phyloP scores from a whole-genome alignment of 2,888 invertebrate species.

The Sarcophaga subvicina region DNA sequence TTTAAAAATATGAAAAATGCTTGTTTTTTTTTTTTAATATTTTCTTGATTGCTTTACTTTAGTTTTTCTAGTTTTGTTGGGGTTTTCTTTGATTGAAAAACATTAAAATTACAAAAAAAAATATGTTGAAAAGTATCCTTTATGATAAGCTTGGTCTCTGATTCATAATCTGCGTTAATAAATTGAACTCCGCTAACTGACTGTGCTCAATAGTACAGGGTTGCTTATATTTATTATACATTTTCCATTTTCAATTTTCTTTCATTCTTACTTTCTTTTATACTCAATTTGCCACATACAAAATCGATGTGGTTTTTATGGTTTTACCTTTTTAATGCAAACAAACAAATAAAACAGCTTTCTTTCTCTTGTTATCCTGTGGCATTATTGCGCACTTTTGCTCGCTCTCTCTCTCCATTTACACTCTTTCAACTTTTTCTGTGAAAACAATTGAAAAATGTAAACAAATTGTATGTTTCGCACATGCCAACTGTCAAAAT shows the following conservation, averaged over 20 bases:
- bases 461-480: conserved; percentile 51
- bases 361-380: background rate
- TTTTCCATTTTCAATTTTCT: conserved; percentile 8
- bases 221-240: conserved; percentile 65
- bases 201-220: conserved; percentile 62
- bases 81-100: background rate
- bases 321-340: background rate
- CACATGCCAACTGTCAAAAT: background rate
- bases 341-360: conserved; percentile 24
- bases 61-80: background rate
- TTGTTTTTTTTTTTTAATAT: background rate
- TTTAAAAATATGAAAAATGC: too few species aligned
- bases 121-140: background rate
- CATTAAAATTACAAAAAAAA: conserved; percentile 5
- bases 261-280: background rate
- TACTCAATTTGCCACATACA: background rate
- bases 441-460: conserved; percentile 14
- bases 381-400: too few species aligned
- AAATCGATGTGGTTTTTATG: conserved; percentile 55
- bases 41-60: background rate
- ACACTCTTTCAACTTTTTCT: background rate
- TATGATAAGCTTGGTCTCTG: conserved; percentile 29
- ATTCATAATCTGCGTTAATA: conserved; percentile 53
- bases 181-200: conserved; percentile 53
- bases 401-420: too few species aligned